A percentile compares a stretch with the other conserved stretches of the same genome.
Evolutionary conservation across 2,888 invertebrate genomes (phyloP).

Genomic region (Mantis religiosa): DNA sequence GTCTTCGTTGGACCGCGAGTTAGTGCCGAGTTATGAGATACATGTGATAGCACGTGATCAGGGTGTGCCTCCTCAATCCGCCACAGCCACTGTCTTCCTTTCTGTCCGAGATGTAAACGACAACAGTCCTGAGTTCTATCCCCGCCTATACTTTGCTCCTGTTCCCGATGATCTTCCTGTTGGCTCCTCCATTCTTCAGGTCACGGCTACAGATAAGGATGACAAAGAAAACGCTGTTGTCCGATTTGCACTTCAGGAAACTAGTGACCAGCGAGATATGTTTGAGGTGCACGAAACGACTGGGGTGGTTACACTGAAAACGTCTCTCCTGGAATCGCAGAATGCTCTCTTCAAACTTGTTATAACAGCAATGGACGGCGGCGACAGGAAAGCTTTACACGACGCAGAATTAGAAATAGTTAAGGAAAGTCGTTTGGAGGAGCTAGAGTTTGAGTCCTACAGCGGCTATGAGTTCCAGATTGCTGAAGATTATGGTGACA

Average conservation of each 20-base stretch:
- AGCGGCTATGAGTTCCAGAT: constrained; percentile 79
- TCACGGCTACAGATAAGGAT: constrained; percentile 81
- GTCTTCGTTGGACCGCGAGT: constrained; percentile 76
- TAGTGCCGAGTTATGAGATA: constrained; percentile 71
- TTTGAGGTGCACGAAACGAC: constrained; percentile 76
- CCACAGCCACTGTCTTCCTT: constrained; percentile 80
- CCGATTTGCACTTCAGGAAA: constrained; percentile 67
- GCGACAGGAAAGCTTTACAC: constrained; percentile 65
- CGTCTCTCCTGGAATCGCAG: constrained; percentile 57
- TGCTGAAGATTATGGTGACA: constrained; percentile 71
- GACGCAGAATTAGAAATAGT: constrained; percentile 79
- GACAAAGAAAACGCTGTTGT: constrained; percentile 83
- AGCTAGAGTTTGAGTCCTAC: constrained; percentile 69
- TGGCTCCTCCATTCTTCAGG: constrained; percentile 64
- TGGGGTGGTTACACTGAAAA: constrained; percentile 68
- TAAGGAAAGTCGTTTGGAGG: constrained; percentile 65
- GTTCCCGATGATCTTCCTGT: constrained; percentile 64
- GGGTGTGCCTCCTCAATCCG: constrained; percentile 84
- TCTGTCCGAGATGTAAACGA: constrained; percentile 86
- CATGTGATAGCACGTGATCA: constrained; percentile 86
- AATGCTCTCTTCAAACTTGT: constrained; percentile 68
- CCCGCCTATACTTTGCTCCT: constrained; percentile 76
- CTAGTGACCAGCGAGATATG: constrained; percentile 66
- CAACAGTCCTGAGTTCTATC: constrained; percentile 89
- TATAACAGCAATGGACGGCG: constrained; percentile 77